These are phyloP conservation scores for Melanotaenia maccullochi DNA, from an alignment of 2,797 vertebrate species.

Conservation along the genomic window DNA sequence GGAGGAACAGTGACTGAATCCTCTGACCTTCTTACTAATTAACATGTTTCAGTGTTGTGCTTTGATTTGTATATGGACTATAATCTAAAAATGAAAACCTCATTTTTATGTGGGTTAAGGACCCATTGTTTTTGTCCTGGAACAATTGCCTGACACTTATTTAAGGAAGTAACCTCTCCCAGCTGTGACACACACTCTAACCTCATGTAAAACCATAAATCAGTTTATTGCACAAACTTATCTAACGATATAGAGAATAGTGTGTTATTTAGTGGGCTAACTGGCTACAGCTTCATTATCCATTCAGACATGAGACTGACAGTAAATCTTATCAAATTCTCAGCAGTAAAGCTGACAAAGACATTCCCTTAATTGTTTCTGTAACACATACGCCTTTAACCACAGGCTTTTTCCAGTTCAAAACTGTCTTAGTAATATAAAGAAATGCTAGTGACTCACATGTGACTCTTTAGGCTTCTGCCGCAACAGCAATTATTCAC, in stretches of 20 bases:
- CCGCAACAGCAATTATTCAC: not conserved
- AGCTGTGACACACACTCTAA: not conserved
- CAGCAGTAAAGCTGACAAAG: not conserved
- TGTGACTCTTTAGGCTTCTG: conserved; percentile 7
- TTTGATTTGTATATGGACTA: not conserved
- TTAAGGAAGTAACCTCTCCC: not conserved
- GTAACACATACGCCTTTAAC: not conserved
- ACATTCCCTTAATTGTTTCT: not conserved
- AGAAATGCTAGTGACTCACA: conserved; percentile 6
- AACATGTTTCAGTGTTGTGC: not conserved
- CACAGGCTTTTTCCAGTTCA: not conserved
- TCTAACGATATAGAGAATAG: not conserved
- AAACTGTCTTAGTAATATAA: not conserved
- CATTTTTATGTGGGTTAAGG: not conserved
- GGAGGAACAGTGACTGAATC: not conserved
- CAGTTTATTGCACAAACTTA: not conserved
- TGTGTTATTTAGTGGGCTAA: not conserved
- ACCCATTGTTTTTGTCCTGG: not conserved
- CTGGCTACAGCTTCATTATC: not conserved
- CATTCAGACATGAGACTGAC: not conserved
- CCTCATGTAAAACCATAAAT: not conserved
- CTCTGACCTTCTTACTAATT: not conserved
- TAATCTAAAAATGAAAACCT: not conserved
- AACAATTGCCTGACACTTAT: not conserved
- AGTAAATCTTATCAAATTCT: not conserved